A percentile compares a stretch with the other conserved stretches of the same genome.
These are phyloP conservation scores for Mastomys coucha DNA, from an alignment of 2,113 vertebrate genomes.

Conservation along the genomic window DNA sequence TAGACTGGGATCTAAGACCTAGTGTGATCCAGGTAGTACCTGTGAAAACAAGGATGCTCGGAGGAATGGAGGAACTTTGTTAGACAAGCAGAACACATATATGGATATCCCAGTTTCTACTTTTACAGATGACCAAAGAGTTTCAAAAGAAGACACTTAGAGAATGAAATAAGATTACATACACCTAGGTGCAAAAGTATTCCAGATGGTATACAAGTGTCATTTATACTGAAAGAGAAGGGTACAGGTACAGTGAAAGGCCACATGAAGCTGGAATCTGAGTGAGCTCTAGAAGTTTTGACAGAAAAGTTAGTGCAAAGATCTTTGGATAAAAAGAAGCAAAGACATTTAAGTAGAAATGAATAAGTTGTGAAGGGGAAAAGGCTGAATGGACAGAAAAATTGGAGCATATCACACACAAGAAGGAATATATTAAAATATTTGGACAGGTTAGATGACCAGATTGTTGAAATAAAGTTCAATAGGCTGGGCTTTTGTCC, in stretches of 20 bases:
- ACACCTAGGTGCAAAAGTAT: background rate
- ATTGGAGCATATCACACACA: background rate
- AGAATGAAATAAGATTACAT: background rate
- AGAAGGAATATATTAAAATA: background rate
- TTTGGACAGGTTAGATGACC: background rate
- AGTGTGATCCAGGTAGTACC: background rate
- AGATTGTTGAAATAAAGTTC: background rate
- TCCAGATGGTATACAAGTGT: background rate
- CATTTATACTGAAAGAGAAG: background rate
- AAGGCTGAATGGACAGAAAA: background rate
- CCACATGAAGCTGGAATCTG: background rate
- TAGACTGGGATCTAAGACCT: background rate
- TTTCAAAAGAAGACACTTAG: slow-evolving; percentile 18
- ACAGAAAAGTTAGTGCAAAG: slow-evolving; percentile 1
- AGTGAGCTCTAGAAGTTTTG: slow-evolving; percentile 1
- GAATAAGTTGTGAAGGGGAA: background rate
- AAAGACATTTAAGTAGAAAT: background rate
- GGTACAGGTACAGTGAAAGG: background rate
- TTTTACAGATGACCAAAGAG: background rate
- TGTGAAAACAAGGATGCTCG: background rate
- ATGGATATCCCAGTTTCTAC: background rate
- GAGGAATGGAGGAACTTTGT: background rate
- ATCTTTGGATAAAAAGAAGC: background rate
- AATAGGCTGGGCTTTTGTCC: background rate
- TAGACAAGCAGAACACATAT: background rate